A percentile compares a stretch with the other conserved stretches of the same genome.
These are phyloP conservation scores for Rhabdomys pumilio DNA, from an alignment of 2,797 vertebrate species.

Conservation along the genomic window DNA sequence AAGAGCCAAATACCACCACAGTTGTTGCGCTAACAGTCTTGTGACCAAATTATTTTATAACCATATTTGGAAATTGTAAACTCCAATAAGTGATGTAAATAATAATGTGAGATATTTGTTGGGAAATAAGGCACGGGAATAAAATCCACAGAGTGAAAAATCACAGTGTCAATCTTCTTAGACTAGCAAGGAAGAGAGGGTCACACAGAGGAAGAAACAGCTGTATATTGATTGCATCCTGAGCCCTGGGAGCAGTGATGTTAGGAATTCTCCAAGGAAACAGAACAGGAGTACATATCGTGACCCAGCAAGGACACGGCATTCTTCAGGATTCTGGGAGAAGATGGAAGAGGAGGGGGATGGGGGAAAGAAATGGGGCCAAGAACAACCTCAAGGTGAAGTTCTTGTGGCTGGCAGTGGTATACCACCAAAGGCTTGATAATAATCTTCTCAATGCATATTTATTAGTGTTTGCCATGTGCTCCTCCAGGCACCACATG, in stretches of 20 bases:
- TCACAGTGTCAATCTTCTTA: background rate
- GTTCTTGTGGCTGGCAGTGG: too few species aligned
- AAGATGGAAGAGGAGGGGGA: background rate
- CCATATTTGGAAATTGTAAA: background rate
- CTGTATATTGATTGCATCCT: too few species aligned
- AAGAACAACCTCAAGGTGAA: background rate
- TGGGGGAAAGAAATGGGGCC: background rate
- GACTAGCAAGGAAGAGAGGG: background rate
- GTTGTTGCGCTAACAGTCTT: background rate
- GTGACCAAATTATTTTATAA: background rate
- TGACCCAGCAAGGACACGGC: background rate
- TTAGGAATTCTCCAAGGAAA: background rate
- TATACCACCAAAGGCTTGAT: background rate
- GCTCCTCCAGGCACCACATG: background rate
- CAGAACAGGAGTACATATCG: accelerated
- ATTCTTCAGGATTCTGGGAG: background rate
- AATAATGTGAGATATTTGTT: background rate
- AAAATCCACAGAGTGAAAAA: background rate
- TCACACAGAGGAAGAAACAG: background rate
- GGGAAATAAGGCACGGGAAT: background rate
- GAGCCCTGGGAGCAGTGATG: background rate
- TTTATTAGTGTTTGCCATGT: background rate
- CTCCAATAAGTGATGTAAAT: background rate
- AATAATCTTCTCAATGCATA: background rate
- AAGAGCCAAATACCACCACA: background rate